phyloP scores from a whole-genome alignment of 2,797 vertebrate species.

The Bradypus variegatus region DNA sequence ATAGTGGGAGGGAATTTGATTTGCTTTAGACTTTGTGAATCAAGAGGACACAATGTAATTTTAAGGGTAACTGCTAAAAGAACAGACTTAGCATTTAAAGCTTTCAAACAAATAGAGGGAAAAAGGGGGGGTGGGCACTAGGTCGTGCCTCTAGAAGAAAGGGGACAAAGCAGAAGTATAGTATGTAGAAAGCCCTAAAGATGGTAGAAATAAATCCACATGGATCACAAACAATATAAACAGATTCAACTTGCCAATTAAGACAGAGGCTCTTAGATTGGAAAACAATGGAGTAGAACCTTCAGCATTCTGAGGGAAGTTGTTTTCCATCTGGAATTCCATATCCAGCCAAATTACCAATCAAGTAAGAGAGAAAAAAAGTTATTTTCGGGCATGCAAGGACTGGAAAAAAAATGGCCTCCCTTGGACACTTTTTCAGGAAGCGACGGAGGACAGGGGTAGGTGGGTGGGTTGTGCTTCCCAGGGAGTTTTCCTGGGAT shows the following conservation, averaged over 20 bases:
- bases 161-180: background rate
- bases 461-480: background rate
- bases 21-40: background rate
- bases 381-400: background rate
- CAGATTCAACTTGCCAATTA: background rate
- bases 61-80: background rate
- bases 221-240: background rate
- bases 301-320: background rate
- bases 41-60: background rate
- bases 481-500: background rate
- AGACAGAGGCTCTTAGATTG: background rate
- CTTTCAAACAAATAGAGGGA: background rate
- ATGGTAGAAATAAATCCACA: background rate
- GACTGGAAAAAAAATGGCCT: background rate
- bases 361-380: background rate
- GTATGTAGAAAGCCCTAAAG: background rate
- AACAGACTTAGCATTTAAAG: background rate
- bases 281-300: background rate
- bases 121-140: too few species aligned
- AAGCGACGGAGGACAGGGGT: background rate
- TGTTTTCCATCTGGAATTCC: too few species aligned
- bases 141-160: background rate
- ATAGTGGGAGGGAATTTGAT: background rate
- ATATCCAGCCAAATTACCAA: background rate
- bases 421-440: accelerated